Percentiles rank a stretch among this genome's conserved stretches.
phyloP scores from a whole-genome alignment of 2,113 vertebrate genomes.

The Sialia sialis region DNA sequence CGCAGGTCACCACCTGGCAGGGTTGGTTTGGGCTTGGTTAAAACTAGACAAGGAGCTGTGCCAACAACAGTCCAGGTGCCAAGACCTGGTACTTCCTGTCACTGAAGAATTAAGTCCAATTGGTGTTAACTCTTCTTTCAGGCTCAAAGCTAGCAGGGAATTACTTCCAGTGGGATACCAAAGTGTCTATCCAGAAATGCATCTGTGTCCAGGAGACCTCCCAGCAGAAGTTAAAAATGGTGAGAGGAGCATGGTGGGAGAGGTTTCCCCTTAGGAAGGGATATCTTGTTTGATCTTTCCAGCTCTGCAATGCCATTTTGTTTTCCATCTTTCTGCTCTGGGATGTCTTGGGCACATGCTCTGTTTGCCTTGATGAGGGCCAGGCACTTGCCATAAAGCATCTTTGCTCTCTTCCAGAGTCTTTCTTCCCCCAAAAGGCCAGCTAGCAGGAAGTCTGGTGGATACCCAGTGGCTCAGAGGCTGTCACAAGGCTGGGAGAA shows the following conservation, averaged over 20 bases:
- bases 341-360: not conserved
- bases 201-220: not conserved
- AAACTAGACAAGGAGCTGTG: not conserved
- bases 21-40: not conserved
- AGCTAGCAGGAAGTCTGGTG: not conserved
- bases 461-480: accelerated
- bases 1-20: accelerated
- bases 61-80: not conserved
- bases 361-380: not conserved
- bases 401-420: not conserved
- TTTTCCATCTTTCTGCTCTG: not conserved
- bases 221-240: not conserved
- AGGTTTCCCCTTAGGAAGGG: not conserved
- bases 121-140: not conserved
- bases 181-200: not conserved
- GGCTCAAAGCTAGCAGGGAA: not conserved
- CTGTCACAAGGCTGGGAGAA: not conserved
- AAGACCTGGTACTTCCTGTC: not conserved
- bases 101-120: not conserved
- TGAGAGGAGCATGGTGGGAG: accelerated
- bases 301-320: not conserved
- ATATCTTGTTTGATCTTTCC: not conserved
- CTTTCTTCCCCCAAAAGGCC: accelerated
- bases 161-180: not conserved
- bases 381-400: not conserved